Evolutionary conservation across 2,888 invertebrate genomes (phyloP), one percentile per base, ranked within the genome.

Genomic region (Notodonta ziczac): DNA sequence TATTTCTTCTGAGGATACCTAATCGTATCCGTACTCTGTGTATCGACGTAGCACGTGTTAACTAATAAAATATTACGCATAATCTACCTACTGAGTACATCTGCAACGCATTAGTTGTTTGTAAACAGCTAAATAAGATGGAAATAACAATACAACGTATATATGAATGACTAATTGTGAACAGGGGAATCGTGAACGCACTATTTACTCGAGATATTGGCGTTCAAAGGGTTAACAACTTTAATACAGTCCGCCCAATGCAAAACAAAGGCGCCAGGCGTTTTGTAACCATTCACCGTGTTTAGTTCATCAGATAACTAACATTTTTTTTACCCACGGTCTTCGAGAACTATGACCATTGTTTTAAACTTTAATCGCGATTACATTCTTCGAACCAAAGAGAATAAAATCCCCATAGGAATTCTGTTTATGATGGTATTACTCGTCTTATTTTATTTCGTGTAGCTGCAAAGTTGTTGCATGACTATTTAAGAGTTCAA

Each of bases 311-410:
- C 81, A 78, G 82, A 82, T 83, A 80, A 74, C 60, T 71, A 39
- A 62, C 6, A 64, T 67, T 67, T 74, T 75, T 79, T 75, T 74
- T 74, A 70, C 67, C 75, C 72, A 76, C 68, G 62, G 70, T 74
- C 75, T 67, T 66, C 66, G 61, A 77, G 74, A 77, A 73, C 74
- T 81, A 79, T 74, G 70, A 72, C 74, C 76, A 83, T 84, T 84
- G 81, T 83, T 79, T 77, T 65, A 74, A n/a, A 74, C 61, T 71
- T 74, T 60, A 70, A 83, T 83, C 82, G 68, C 59, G 81, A 83
- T 82, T 74, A 62, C 67, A 76, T 75, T 78, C 72, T 67, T 64
- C 62, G 65, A 74, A 60, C 66, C 61, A 75, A 65, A 60, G 56
- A 68, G 63, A 73, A 70, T 68, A 66, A 75, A 67, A 67, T 68